Base-by-base conservation (phyloP, 2,113 vertebrate genomes). In the Gila orcuttii region DNA sequence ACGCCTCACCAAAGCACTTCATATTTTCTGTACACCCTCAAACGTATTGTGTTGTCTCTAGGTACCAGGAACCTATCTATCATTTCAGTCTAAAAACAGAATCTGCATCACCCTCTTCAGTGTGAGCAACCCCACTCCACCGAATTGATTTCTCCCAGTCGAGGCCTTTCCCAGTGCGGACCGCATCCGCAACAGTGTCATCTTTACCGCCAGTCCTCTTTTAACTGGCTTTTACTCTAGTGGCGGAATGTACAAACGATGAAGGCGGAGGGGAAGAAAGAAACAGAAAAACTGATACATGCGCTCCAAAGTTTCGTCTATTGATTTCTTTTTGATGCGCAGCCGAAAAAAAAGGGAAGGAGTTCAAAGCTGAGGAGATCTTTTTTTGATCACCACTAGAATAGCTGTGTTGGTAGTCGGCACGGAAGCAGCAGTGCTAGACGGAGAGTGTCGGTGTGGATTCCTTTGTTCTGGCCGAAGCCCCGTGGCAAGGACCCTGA, bases 291-390 rank as follows among this genome's bases (percentile, higher is more conserved):
- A 89, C 90, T 82, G 88, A 92, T 92, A 92, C 90, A 90, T 82
- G 87, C 47, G 66, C 91, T 92, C 87, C 88, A 93, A 94, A 94
- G 92, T 95, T 94, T 94, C 78, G 88, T 89, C 88, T 94, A 94
- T 94, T 92, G 93, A 94, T 95, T 95, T 93, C 88, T 92, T 93
- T 95, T 94, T 94, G 91, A 94, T 94, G 92, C 93, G 86, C 90
- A 89, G 91, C 50, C 52, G 57, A 83, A 87, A 90, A 91, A 91
- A 90, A 83, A 86, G 87, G 91, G 83, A 71, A 52, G 74, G 74
- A 82, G 91, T 92, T 94, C 92, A 94, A 94, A 93, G 91, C 90
- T 33, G 66, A 59, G 36, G 85, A 90, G 87, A 91, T 87, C 19
- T 78, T 89, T 92, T 87, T 94, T 94, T 94, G 93, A 94, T 94